These are phyloP conservation scores for Andrena minutula DNA, from an alignment of 2,888 invertebrate species.

Conservation along the genomic window DNA sequence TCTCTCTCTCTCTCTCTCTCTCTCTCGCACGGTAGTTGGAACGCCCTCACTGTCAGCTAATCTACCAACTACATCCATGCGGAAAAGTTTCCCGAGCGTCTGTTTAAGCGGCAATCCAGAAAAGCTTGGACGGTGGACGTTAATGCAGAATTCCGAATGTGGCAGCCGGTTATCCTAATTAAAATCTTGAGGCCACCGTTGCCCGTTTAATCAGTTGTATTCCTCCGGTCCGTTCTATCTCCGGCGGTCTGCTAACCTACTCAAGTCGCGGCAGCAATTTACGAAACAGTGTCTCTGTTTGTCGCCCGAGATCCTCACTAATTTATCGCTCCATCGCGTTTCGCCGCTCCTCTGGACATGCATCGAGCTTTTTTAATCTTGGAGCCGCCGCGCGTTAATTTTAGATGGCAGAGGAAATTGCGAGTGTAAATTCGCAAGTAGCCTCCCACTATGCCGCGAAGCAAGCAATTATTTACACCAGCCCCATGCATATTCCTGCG, in stretches of 20 bases:
- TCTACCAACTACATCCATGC: conserved; percentile 10
- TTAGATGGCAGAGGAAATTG: not conserved
- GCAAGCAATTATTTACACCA: conserved; percentile 27
- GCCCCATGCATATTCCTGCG: conserved; percentile 25
- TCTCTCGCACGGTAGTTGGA: no score
- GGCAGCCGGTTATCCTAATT: conserved; percentile 76
- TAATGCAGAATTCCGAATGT: conserved; percentile 75
- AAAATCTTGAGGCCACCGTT: conserved; percentile 74
- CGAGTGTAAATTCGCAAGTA: not conserved
- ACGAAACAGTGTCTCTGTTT: not conserved
- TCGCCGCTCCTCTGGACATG: not conserved
- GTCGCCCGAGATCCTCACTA: conserved; percentile 6
- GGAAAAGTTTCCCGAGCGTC: conserved; percentile 48
- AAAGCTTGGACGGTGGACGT: conserved; percentile 46
- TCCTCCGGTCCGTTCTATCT: not conserved
- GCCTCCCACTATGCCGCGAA: not conserved
- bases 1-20: no score
- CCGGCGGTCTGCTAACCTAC: not conserved
- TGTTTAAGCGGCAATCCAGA: conserved; percentile 60
- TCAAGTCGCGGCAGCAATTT: conserved; percentile 10
- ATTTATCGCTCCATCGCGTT: not conserved
- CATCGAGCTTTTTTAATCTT: not conserved
- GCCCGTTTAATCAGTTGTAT: conserved; percentile 37
- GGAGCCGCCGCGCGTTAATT: not conserved
- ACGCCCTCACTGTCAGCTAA: not conserved